Evolutionary conservation across 2,888 invertebrate species (phyloP), one percentile per base, ranked within the genome.

Genomic region (Cylindroiulus punctatus): DNA sequence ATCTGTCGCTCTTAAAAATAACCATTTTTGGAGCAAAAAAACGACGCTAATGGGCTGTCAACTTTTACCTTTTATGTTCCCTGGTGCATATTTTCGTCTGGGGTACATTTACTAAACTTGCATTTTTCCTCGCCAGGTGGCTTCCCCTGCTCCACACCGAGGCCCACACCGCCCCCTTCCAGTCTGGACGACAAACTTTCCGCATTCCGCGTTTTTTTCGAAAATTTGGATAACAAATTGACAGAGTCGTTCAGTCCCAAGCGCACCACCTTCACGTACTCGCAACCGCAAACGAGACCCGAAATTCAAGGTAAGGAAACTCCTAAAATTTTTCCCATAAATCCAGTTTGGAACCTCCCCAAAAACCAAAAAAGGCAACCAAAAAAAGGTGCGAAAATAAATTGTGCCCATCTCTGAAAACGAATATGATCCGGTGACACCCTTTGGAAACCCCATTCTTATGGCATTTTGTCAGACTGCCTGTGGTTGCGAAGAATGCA

Each of bases 141-240:
- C 32, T 19, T 65, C 26, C 65, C 65, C 0, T 14, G 36, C 22
- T n/a, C 82, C 8, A 82, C 82, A 2, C 26, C 47, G n/a, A 22
- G 1, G 17, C 47, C 84, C 19, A 19, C 47, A 22, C 42, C 84
- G 17, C 42, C 84, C 30, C 19, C 52, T 7, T 84, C 84, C 22
- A 84, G 47, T 30, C n/a, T 44, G 47, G 84, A 84, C 47, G 84
- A 84, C 42, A 84, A 47, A 22, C 84, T 84, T 19, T 84, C 84
- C 3, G 84, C 84, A 32, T 84, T 84, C 52, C 84, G 84, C 17
- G 14, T 32, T 44, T 84, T 84, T 84, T 84, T 84, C 32, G 84
- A 84, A 14, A 84, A 44, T 47, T 22, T 84, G 30, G 84, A 84
- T 19, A 82, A 82, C 17, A 84, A 32, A 47, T 17, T 47, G 42